phyloP scores from a whole-genome alignment of 2,888 invertebrate genomes.

The Venustoraphidia nigricollis region DNA sequence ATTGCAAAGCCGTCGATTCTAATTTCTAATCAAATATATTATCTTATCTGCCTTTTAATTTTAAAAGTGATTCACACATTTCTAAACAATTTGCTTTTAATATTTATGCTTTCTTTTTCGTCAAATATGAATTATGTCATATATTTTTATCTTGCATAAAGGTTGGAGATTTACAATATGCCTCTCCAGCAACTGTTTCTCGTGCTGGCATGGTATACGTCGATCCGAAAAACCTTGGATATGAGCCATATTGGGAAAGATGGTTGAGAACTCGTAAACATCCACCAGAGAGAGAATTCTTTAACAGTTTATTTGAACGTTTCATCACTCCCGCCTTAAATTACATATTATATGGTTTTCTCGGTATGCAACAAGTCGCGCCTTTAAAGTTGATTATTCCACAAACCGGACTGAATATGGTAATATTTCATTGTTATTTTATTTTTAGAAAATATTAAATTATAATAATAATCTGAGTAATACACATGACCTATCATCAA shows the following conservation, averaged over 20 bases:
- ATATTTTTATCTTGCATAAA: slow-evolving; percentile 15
- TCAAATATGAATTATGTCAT: too few relatives aligned
- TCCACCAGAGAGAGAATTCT: slow-evolving; percentile 25
- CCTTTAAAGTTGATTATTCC: slow-evolving; percentile 70
- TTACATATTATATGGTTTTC: slow-evolving; percentile 52
- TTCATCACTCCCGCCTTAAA: slow-evolving; percentile 57
- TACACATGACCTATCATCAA: too few relatives aligned
- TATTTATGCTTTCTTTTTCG: too few relatives aligned
- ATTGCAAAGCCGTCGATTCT: too few relatives aligned
- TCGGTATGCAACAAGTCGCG: slow-evolving; percentile 54
- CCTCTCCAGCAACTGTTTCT: slow-evolving; percentile 86
- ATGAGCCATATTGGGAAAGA: slow-evolving; percentile 71
- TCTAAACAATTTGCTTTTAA: too few relatives aligned
- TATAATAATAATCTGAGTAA: too few relatives aligned
- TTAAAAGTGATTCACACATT: too few relatives aligned
- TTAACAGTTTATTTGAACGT: slow-evolving; percentile 51
- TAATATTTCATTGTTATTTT: slow-evolving; percentile 18
- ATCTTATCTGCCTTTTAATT: too few relatives aligned
- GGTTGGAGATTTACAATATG: slow-evolving; percentile 78
- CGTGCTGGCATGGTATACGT: slow-evolving; percentile 90
- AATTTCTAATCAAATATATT: too few relatives aligned
- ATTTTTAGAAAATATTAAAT: slow-evolving; percentile 4
- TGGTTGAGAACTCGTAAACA: slow-evolving; percentile 50
- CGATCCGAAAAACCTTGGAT: slow-evolving; percentile 81
- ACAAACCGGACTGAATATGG: slow-evolving; percentile 76